Conservation (phyloP, 2,113 vertebrate genomes). For the Myanophis thanlyinensis region DNA sequence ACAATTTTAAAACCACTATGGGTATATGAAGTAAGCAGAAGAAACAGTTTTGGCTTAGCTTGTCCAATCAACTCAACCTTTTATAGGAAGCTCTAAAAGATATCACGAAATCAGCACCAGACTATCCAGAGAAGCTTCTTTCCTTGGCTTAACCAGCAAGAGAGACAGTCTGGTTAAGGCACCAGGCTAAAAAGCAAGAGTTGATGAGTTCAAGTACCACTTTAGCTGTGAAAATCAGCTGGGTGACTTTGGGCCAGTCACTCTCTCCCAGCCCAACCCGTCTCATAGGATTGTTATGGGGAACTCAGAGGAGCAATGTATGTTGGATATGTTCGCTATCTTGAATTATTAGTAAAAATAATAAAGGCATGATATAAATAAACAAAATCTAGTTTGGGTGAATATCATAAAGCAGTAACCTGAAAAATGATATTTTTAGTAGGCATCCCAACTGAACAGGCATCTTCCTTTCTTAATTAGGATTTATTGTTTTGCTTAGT, state of each 20-base stretch:
- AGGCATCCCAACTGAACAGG: neutral
- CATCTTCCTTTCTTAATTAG: neutral
- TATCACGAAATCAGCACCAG: neutral
- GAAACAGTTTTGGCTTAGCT: neutral
- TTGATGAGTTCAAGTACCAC: neutral
- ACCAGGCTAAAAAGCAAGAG: neutral
- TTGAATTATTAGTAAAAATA: neutral
- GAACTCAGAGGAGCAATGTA: neutral
- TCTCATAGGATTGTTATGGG: neutral
- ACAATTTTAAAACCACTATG: neutral
- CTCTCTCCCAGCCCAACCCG: neutral
- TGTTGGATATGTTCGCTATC: neutral
- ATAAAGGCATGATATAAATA: neutral
- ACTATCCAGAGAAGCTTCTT: neutral
- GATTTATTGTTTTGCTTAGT: neutral
- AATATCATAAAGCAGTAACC: neutral
- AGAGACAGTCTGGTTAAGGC: neutral
- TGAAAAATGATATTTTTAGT: neutral
- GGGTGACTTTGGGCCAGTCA: neutral
- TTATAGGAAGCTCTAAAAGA: neutral
- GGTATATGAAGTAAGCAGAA: neutral
- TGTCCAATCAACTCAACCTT: neutral
- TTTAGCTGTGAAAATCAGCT: neutral
- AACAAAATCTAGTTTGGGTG: neutral
- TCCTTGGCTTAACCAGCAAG: neutral